Percentiles rank a stretch among this genome's conserved stretches.
Evolutionary conservation across 2,888 invertebrate genomes (phyloP).

Genomic region (Nasonia oneida): DNA sequence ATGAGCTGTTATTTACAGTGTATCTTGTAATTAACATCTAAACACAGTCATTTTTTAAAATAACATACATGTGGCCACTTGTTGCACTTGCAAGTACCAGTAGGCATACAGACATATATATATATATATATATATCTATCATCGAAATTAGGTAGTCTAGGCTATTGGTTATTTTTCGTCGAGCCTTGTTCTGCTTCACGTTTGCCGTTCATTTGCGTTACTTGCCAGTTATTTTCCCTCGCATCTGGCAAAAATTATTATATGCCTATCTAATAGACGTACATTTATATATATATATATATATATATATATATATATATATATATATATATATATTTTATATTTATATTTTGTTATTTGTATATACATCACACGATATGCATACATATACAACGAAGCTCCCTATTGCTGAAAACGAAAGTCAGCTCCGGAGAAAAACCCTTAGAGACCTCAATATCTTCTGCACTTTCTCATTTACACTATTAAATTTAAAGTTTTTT

Average conservation of each 20-base stretch:
- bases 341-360: constrained; percentile 63
- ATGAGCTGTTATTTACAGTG: constrained; percentile 46
- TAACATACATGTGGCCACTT: constrained; percentile 53
- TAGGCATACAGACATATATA: constrained; percentile 54
- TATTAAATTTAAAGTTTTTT: background rate
- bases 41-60: constrained; percentile 44
- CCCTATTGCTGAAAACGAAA: constrained; percentile 47
- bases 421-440: constrained; percentile 52
- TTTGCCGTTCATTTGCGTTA: constrained; percentile 29
- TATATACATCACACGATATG: constrained; percentile 71
- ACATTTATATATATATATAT: constrained; percentile 54
- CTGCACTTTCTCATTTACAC: constrained; percentile 28
- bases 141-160: constrained; percentile 55
- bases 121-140: constrained; percentile 49
- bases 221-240: constrained; percentile 27
- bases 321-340: too few species aligned
- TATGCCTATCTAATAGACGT: constrained; percentile 59
- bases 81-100: constrained; percentile 46
- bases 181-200: constrained; percentile 32
- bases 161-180: constrained; percentile 46
- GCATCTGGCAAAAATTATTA: constrained; percentile 48
- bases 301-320: constrained; percentile 53
- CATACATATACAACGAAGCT: constrained; percentile 71
- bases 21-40: constrained; percentile 25
- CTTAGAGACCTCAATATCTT: constrained; percentile 5